Evolutionary conservation across 2,888 invertebrate species (phyloP).

Genomic region (Brassicogethes aeneus): DNA sequence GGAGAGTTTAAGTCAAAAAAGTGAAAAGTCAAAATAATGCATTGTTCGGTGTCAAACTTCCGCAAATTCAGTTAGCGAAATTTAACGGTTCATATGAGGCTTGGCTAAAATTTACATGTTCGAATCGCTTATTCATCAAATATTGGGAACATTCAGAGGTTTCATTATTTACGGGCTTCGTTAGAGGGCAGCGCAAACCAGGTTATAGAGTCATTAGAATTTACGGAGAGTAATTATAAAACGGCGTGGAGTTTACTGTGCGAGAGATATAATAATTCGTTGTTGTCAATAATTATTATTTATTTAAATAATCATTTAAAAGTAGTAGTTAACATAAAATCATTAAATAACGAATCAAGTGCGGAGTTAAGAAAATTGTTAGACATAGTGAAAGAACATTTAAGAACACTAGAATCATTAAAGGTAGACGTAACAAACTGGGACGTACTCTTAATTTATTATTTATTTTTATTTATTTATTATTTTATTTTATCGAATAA

Average conservation of each 20-base stretch:
- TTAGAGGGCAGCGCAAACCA: constrained; percentile 1
- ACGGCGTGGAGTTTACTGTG: background rate
- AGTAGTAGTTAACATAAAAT: constrained; percentile 11
- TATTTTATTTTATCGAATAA: background rate
- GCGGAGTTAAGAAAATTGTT: constrained; percentile 11
- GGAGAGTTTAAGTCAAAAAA: no score
- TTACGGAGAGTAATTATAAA: background rate
- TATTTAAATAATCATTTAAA: constrained; percentile 12
- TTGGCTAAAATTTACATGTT: constrained; percentile 2
- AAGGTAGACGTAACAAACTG: background rate
- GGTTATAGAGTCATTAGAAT: constrained; percentile 1
- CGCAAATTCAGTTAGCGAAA: background rate
- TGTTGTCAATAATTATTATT: no score
- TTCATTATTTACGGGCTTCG: constrained; percentile 2
- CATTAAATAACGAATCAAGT: constrained; percentile 6
- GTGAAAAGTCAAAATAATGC: no score
- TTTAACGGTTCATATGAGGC: constrained; percentile 1
- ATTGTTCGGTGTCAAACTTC: background rate
- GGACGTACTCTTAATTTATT: constrained; percentile 2
- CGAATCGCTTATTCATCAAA: background rate
- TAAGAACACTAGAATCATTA: background rate
- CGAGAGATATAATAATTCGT: background rate
- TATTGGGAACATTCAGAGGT: background rate
- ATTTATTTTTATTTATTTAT: no score
- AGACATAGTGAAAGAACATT: constrained; percentile 7